Evolutionary conservation across 2,888 invertebrate genomes (phyloP).

Genomic region (Emesis russula): DNA sequence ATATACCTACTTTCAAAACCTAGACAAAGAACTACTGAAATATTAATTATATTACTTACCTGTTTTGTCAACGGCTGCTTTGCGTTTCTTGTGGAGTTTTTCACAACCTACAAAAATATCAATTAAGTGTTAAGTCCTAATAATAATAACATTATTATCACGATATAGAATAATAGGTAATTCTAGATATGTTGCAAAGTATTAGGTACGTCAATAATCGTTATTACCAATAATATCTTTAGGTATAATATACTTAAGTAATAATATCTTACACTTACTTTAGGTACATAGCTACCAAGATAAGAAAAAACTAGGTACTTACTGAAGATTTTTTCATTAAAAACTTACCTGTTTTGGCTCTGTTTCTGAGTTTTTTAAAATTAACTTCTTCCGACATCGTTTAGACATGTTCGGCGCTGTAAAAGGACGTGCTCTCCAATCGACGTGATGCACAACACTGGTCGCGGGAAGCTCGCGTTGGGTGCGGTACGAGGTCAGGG

Average conservation of each 20-base stretch:
- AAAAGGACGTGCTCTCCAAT: conserved; percentile 12
- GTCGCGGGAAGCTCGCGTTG: conserved; percentile 60
- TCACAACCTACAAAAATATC: conserved; percentile 15
- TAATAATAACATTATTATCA: conserved; percentile 15
- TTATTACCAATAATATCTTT: conserved; percentile 15
- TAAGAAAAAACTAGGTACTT: conserved; percentile 15
- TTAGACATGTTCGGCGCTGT: conserved; percentile 15
- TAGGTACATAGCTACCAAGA: conserved; percentile 15
- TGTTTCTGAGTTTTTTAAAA: conserved; percentile 15
- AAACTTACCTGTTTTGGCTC: conserved; percentile 15
- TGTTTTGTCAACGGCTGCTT: conserved; percentile 11
- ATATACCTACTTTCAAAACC: conserved; percentile 15
- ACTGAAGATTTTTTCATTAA: conserved; percentile 15
- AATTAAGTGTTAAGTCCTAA: background rate
- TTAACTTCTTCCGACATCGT: conserved; percentile 15
- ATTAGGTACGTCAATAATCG: conserved; percentile 15
- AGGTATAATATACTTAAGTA: conserved; percentile 15
- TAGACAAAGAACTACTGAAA: conserved; percentile 11
- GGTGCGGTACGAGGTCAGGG: conserved; percentile 66
- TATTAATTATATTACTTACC: conserved; percentile 15
- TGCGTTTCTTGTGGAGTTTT: conserved; percentile 15
- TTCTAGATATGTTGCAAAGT: conserved; percentile 15
- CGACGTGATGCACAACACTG: conserved; percentile 35
- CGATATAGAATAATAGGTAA: conserved; percentile 11
- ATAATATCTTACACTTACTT: conserved; percentile 15